phyloP scores from a whole-genome alignment of 2,797 vertebrate genomes.

The Leptoclinus maculatus region DNA sequence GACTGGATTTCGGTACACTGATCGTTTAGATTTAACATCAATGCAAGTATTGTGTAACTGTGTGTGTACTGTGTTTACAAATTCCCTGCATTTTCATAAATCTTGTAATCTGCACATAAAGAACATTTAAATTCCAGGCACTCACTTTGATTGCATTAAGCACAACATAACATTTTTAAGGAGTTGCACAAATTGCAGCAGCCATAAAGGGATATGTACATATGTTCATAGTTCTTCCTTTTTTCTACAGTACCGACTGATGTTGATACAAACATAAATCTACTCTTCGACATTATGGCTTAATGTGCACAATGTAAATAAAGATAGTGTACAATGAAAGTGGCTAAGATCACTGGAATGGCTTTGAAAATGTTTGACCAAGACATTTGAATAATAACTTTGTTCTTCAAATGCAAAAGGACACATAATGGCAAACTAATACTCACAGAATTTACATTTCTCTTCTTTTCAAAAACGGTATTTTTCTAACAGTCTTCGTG shows the following conservation, averaged over 20 bases:
- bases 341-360: conserved; percentile 74
- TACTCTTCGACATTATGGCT: conserved; percentile 75
- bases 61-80: conserved; percentile 84
- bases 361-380: conserved; percentile 71
- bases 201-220: conserved; percentile 88
- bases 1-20: conserved; percentile 55
- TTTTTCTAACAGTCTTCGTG: conserved; percentile 79
- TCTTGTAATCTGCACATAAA: conserved; percentile 84
- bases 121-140: conserved; percentile 88
- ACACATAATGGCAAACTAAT: conserved; percentile 82
- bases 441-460: conserved; percentile 61
- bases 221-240: conserved; percentile 80
- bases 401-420: conserved; percentile 86
- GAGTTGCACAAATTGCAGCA: conserved; percentile 90
- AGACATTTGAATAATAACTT: conserved; percentile 71
- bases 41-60: conserved; percentile 72
- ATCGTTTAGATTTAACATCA: conserved; percentile 58
- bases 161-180: conserved; percentile 89
- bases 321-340: conserved; percentile 67
- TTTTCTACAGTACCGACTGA: conserved; percentile 83
- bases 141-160: conserved; percentile 92
- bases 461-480: conserved; percentile 63
- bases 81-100: conserved; percentile 88
- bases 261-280: conserved; percentile 79
- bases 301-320: conserved; percentile 75